Percentiles rank a stretch among this genome's conserved stretches.
Evolutionary conservation across 2,888 invertebrate genomes (phyloP).

Genomic region (Venustoraphidia nigricollis): DNA sequence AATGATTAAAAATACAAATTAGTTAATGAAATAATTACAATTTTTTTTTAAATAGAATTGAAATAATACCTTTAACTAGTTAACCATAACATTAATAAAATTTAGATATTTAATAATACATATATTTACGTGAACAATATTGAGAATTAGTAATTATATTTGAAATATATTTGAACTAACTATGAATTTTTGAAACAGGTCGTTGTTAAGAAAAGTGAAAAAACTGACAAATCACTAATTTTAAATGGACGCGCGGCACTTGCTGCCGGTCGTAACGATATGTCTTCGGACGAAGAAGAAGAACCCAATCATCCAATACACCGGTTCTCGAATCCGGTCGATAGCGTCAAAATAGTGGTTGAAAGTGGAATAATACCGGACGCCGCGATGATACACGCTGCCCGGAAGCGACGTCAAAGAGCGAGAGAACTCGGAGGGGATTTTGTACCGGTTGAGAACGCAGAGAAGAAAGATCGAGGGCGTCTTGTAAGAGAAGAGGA

Average conservation of each 20-base stretch:
- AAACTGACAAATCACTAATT: conserved; percentile 38
- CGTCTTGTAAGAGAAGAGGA: conserved; percentile 69
- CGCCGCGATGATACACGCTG: conserved; percentile 95
- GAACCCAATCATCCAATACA: conserved; percentile 26
- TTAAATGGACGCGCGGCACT: conserved; percentile 69
- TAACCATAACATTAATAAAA: too few species aligned
- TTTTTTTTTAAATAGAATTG: too few species aligned
- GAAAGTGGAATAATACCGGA: conserved; percentile 90
- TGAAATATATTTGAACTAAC: too few species aligned
- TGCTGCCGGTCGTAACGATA: conserved; percentile 55
- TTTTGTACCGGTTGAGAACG: conserved; percentile 37
- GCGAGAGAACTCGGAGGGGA: conserved; percentile 70
- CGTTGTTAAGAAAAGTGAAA: conserved; percentile 38
- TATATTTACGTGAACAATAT: too few species aligned
- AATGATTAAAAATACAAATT: too few species aligned
- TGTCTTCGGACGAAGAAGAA: conserved; percentile 48
- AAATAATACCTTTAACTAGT: too few species aligned
- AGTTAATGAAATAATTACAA: too few species aligned
- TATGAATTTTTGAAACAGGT: conserved; percentile 22
- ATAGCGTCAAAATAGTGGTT: conserved; percentile 63
- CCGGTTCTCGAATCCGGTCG: conserved; percentile 40
- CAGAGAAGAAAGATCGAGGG: conserved; percentile 30
- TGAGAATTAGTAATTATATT: too few species aligned
- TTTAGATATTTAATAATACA: too few species aligned
- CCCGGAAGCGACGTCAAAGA: conserved; percentile 85